These are phyloP conservation scores for Chironomus riparius DNA, from an alignment of 2,888 invertebrate genomes.

Conservation along the genomic window DNA sequence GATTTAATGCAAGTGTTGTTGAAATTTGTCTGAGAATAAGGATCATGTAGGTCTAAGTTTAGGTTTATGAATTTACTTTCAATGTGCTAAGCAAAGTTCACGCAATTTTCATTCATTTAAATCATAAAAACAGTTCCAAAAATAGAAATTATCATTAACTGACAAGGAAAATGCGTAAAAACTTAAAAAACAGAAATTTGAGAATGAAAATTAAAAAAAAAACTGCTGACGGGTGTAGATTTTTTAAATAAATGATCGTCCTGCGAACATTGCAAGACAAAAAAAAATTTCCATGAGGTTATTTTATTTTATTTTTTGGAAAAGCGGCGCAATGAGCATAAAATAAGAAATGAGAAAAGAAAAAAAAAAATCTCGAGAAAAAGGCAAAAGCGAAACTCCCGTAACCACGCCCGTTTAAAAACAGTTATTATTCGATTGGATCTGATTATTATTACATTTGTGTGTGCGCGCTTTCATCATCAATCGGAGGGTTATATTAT, in stretches of 20 bases:
- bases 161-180: too few species aligned
- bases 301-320: background rate
- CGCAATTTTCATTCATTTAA: too few species aligned
- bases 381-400: slow-evolving; percentile 22
- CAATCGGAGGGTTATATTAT: background rate
- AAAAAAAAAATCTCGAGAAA: background rate
- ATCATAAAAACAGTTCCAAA: too few species aligned
- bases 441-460: slow-evolving; percentile 20
- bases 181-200: too few species aligned
- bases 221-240: background rate
- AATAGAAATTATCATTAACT: too few species aligned
- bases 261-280: background rate
- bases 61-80: too few species aligned
- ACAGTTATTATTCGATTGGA: slow-evolving; percentile 38
- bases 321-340: background rate
- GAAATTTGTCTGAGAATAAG: too few species aligned
- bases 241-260: background rate
- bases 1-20: too few species aligned
- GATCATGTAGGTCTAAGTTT: too few species aligned
- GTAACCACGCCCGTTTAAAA: slow-evolving; percentile 42
- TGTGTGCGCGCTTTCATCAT: slow-evolving; percentile 24
- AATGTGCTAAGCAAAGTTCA: too few species aligned
- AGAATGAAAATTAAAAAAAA: background rate
- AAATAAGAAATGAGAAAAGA: background rate
- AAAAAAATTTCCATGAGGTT: background rate